Evolutionary conservation across 2,797 vertebrate species (phyloP), one percentile per base, ranked within the genome.

Genomic region (Sphaeramia orbicularis): DNA sequence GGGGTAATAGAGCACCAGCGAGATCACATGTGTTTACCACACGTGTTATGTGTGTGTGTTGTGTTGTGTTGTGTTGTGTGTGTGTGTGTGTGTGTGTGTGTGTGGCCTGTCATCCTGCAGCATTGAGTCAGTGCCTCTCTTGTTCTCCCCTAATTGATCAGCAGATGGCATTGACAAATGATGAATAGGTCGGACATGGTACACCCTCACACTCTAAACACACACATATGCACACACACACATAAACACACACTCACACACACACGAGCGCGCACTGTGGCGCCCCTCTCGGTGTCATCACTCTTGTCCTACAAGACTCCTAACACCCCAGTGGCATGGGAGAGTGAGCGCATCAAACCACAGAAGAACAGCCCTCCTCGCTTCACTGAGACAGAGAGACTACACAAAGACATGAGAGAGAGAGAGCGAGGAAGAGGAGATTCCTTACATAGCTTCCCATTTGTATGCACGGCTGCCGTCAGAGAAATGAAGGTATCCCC

Each of bases 371-470:
- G 81, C 80, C 64, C 56, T 89, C 61, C 43, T 68, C 72, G 80
- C 88, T 91, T 89, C 83, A 89, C 78, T 92, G 89, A 85, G 77
- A 86, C 56, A 78, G 76, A 86, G 72, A 67, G 65, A 74, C 58
- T n/a, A 65, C 69, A 89, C 85, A 89, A 87, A 87, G 79, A 78
- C 79, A 71, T 75, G 62, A 82, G 49, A 76, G 50, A 76, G 66
- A 70, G 71, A 58, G 47, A 60, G 65, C 1, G 19, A 65, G 74
- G 65, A 59, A 78, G 66, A 86, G 82, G 63, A 91, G 93, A 94
- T 96, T 96, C 95, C 92, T 94, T 88, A 93, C 91, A 95, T 95
- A 85, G 91, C 91, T 95, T 94, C 91, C 92, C 91, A 91, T 95
- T 95, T 94, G 92, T 93, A 94, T 92, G 93, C 90, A 91, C 93